Evolutionary conservation across 64 coral and sea anemone species (phyloP), one percentile per base, ranked within the genome.

Genomic region (Acropora yongei): DNA sequence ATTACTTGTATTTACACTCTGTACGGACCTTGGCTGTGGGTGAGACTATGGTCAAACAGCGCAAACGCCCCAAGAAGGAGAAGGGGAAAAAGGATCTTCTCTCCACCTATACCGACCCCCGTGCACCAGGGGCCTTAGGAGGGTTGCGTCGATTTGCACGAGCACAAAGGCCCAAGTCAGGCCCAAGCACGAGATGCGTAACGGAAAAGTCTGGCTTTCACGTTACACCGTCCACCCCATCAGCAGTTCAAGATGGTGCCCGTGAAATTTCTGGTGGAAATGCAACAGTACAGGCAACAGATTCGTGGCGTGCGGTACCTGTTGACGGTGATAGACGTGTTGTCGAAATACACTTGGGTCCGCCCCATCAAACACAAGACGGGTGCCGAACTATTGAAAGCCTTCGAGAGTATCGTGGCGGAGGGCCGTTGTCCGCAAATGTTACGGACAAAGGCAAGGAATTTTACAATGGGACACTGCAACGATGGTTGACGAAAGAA

Each of bases 261-360:
- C 16, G 86, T 93, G 17, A 39, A 83, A 6, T 45, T 76, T 1
- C 47, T 42, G 51, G 76, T 89, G 1, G 92, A 89, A 47, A n/a
- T 88, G 7, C 63, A 72, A 45, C 41, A 2, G 5, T 47, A 88
- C 8, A 10, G 9, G 2, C 50, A 71, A 18, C 63, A 68, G 41
- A 93, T 89, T 48, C 50, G 39, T 41, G 86, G 86, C 1, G 55
- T 75, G 46, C 53, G 50, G 6, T 93, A 89, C 47, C 39, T 82
- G 19, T 86, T 94, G 40, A 94, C 79, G 11, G 75, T 93, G 3
- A 68, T 93, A 3, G 91, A 87, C 45, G 69, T 44, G 8, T 87
- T 93, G 19, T 80, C 76, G 8, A 88, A 93, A 75, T 80, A 75
- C 30, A 68, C 16, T 0, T 88, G 76, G 76, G 92, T 77, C 0